Conservation (phyloP, 1,140 invertebrate species). For the Antheraea mylitta region DNA sequence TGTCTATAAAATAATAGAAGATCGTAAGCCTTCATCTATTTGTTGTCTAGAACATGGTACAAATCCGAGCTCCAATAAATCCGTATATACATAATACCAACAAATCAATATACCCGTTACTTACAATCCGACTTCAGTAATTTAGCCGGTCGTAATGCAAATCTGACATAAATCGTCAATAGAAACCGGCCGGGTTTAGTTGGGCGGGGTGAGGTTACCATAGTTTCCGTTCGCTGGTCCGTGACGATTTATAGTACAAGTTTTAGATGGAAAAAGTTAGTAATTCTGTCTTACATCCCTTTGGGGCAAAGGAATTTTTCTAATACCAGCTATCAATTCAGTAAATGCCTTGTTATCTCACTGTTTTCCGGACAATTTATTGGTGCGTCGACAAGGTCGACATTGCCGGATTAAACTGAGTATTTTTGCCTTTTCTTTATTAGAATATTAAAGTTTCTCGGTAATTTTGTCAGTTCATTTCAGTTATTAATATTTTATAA, state of each 20-base stretch:
- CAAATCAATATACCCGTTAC: neutral
- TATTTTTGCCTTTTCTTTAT: neutral
- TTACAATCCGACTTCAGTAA: conserved; percentile 34
- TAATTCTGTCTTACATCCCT: conserved; percentile 54
- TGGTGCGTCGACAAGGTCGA: neutral
- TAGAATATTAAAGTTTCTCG: neutral
- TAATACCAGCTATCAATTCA: conserved; percentile 31
- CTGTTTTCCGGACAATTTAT: conserved; percentile 9
- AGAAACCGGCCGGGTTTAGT: conserved; percentile 20
- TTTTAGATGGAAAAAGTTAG: conserved; percentile 74
- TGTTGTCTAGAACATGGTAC: too few relatives aligned
- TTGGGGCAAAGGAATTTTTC: conserved; percentile 16
- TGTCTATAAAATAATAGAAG: too few relatives aligned
- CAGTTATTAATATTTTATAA: neutral
- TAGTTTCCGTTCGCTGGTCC: conserved; percentile 31
- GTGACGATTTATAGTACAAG: conserved; percentile 67
- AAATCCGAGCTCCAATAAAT: too few relatives aligned
- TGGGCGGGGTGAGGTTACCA: conserved; percentile 26
- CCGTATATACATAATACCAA: conserved; percentile 38
- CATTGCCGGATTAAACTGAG: neutral
- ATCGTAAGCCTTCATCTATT: too few relatives aligned
- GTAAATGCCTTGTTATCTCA: conserved; percentile 18
- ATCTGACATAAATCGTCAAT: conserved; percentile 65
- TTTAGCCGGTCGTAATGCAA: neutral
- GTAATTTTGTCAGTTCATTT: too few relatives aligned